A percentile compares a stretch with the other conserved stretches of the same genome.
phyloP scores from a whole-genome alignment of 2,888 invertebrate genomes.

The Nemurella pictetii region DNA sequence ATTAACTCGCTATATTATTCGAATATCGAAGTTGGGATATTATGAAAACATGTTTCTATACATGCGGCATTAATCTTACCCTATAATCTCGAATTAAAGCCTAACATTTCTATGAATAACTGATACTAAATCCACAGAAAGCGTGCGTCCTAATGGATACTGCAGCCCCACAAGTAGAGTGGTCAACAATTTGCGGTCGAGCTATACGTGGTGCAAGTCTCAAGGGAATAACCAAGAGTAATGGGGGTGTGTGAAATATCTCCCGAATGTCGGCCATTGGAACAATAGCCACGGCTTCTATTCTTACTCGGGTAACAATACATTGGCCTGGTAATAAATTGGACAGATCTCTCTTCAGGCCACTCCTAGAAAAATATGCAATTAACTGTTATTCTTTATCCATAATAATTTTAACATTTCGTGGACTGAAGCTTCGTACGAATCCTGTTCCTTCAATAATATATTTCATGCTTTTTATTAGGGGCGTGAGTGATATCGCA shows the following conservation, averaged over 20 bases:
- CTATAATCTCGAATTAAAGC: neutral
- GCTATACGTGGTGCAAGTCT: neutral
- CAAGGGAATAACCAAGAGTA: conserved; percentile 2
- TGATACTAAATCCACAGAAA: neutral
- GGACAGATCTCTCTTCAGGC: neutral
- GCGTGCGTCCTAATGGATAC: neutral
- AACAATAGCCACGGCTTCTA: conserved; percentile 11
- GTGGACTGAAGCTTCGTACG: neutral
- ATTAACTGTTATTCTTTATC: neutral
- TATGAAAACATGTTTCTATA: neutral
- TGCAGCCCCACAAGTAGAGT: neutral
- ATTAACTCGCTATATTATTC: neutral
- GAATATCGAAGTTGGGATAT: neutral
- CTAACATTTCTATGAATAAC: neutral
- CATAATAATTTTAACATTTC: neutral
- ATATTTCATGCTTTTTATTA: neutral
- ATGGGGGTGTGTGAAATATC: neutral
- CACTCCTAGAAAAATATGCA: neutral
- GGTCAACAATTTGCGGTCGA: neutral
- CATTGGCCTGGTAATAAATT: neutral
- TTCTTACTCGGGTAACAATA: conserved; percentile 3
- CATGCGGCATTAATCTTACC: neutral
- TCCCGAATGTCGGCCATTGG: neutral
- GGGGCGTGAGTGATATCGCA: neutral
- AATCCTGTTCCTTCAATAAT: neutral